Conservation (phyloP, 2,113 vertebrate genomes). For the Daubentonia madagascariensis region DNA sequence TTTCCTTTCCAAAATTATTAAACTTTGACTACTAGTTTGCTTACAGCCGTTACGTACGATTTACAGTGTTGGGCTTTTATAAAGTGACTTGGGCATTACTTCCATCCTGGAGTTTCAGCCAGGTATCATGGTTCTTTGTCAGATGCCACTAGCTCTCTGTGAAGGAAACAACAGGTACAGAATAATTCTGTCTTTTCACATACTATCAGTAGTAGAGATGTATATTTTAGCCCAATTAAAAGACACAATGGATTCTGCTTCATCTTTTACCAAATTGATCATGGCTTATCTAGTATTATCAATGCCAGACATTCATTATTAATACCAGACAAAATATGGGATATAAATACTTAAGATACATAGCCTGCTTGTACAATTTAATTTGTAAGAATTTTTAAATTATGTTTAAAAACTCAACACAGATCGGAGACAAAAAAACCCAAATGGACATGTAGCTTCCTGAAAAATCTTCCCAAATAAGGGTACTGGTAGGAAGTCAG, state of each 20-base stretch:
- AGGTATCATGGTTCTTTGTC: slow-evolving; percentile 39
- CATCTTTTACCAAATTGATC: background rate
- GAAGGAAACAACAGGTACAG: slow-evolving; percentile 57
- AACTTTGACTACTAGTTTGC: background rate
- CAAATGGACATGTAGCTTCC: background rate
- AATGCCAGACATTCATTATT: background rate
- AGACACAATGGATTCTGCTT: background rate
- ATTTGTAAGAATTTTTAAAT: background rate
- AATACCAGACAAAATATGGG: background rate
- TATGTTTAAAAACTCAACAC: background rate
- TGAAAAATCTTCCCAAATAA: background rate
- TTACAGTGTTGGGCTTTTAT: slow-evolving; percentile 40
- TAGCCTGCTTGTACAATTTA: background rate
- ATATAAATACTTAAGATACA: background rate
- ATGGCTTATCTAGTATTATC: background rate
- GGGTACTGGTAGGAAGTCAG: background rate
- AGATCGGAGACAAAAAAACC: background rate
- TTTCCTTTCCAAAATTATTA: background rate
- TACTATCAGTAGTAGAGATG: background rate
- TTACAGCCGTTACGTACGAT: background rate
- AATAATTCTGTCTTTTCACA: slow-evolving; percentile 22
- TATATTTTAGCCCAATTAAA: background rate
- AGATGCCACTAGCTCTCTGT: slow-evolving; percentile 54
- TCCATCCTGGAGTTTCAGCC: slow-evolving; percentile 45
- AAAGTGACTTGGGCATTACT: slow-evolving; percentile 37